Percentiles rank a stretch among this genome's conserved stretches.
phyloP scores from a whole-genome alignment of 2,888 invertebrate genomes.

The Pammene fasciana region DNA sequence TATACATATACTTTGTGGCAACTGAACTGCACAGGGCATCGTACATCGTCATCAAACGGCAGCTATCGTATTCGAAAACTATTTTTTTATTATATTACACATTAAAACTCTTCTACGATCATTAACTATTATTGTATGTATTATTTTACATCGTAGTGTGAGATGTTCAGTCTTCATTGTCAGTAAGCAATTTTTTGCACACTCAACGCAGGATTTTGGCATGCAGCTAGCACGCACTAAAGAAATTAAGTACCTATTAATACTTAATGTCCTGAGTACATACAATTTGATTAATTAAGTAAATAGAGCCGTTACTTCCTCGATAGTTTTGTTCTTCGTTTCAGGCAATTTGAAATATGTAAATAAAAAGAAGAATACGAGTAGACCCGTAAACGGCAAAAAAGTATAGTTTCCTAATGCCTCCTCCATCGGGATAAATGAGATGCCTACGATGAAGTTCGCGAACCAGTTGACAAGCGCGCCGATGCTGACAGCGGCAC shows the following conservation, averaged over 20 bases:
- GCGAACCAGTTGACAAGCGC: conserved; percentile 81
- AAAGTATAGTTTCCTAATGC: conserved; percentile 73
- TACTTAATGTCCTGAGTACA: not conserved
- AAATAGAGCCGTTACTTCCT: conserved; percentile 80
- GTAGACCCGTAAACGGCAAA: conserved; percentile 73
- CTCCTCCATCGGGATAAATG: conserved; percentile 70
- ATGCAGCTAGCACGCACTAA: no score
- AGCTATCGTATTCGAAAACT: no score
- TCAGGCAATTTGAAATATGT: conserved; percentile 78
- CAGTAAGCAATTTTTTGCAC: not conserved
- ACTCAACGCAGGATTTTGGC: not conserved
- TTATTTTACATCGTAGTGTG: no score
- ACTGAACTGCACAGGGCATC: no score
- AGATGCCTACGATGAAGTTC: conserved; percentile 78
- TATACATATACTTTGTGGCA: no score
- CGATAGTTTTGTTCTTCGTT: conserved; percentile 79
- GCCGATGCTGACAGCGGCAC: conserved; percentile 78
- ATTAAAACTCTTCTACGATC: no score
- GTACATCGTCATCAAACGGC: no score
- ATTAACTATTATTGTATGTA: no score
- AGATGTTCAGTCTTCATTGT: no score
- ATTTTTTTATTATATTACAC: no score
- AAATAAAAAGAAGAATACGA: conserved; percentile 76
- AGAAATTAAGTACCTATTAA: no score
- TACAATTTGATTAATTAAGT: conserved; percentile 48